Evolutionary conservation across 2,797 vertebrate genomes (phyloP), one percentile per base, ranked within the genome.

Genomic region (Semotilus atromaculatus): DNA sequence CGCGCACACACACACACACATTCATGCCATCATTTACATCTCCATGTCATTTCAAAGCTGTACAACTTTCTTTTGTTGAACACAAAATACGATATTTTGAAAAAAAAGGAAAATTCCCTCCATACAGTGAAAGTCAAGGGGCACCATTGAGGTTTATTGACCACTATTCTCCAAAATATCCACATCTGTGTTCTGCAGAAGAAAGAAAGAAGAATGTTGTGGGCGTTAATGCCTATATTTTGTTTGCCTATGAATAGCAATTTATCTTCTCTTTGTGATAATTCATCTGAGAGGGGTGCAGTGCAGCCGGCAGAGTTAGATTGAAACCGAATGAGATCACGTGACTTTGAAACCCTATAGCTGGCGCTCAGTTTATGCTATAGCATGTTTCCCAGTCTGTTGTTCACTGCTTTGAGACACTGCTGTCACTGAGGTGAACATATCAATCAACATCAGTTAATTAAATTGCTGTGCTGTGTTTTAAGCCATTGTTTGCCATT

Each of bases 361-460:
- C 80, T n/a, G 0, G 4, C 0, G 0, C 31, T 45, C 58, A 64
- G 16, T n/a, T 43, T 72, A 43, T 16, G 26, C 60, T 72, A 31
- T 40, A 60, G 29, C 60, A 58, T 64, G 60, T 64, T 55, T 73
- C 23, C 43, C 43, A 36, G 58, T 38, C 29, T 34, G 60, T 31
- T 64, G 7, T 64, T 31, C 26, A 31, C 62, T 31, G 43, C 53
- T 83, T n/a, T 14, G 45, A 68, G 10, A 31, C 14, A 6, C 31
- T 29, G 62, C 21, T 2, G 3, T 29, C n/a, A 43, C 36, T 43
- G 26, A 83, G 64, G 81, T 29, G 40, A 74, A 43, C 62, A 70
- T 38, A 53, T 70, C n/a, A 77, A 68, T 36, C 73, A 55, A 84
- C 34, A 83, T 77, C 82, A 34, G 19, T 79, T 78, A 76, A 67